Conservation (phyloP, 2,797 vertebrate genomes). For the Pseudomugil gertrudae region DNA sequence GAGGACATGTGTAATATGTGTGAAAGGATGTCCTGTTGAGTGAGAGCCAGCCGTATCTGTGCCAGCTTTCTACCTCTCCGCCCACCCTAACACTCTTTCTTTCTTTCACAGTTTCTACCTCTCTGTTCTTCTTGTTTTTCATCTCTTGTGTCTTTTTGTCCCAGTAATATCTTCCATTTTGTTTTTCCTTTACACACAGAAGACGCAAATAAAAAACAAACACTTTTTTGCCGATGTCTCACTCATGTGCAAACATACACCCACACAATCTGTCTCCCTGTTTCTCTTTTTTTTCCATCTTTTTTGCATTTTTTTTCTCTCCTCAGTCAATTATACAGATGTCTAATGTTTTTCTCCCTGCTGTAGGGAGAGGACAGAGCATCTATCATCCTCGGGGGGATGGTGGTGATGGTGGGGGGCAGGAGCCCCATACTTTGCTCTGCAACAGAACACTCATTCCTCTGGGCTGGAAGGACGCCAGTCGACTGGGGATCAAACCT, state of each 20-base stretch:
- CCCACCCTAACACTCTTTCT: constrained; percentile 13
- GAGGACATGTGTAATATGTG: constrained; percentile 78
- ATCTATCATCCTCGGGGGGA: constrained; percentile 78
- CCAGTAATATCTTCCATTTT: constrained; percentile 48
- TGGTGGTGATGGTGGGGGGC: constrained; percentile 45
- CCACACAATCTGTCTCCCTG: constrained; percentile 55
- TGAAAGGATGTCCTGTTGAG: constrained; percentile 78
- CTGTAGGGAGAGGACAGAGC: constrained; percentile 71
- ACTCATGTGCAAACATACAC: constrained; percentile 63
- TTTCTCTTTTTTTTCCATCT: constrained; percentile 33
- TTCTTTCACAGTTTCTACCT: constrained; percentile 44
- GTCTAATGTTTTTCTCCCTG: constrained; percentile 76
- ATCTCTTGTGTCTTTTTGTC: constrained; percentile 37
- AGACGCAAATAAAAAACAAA: constrained; percentile 48
- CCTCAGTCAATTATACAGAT: constrained; percentile 83
- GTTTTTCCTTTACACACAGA: constrained; percentile 10
- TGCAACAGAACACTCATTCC: constrained; percentile 68
- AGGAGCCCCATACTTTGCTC: constrained; percentile 58
- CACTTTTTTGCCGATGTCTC: constrained; percentile 44
- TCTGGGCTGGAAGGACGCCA: constrained; percentile 79
- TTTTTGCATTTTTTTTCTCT: constrained; percentile 47
- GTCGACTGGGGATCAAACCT: constrained; percentile 73
- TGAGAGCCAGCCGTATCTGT: constrained; percentile 69
- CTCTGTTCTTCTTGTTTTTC: constrained; percentile 21
- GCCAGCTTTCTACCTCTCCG: constrained; percentile 63